These are phyloP conservation scores for Tragelaphus strepsiceros DNA, from an alignment of 2,113 vertebrate species.

Conservation along the genomic window DNA sequence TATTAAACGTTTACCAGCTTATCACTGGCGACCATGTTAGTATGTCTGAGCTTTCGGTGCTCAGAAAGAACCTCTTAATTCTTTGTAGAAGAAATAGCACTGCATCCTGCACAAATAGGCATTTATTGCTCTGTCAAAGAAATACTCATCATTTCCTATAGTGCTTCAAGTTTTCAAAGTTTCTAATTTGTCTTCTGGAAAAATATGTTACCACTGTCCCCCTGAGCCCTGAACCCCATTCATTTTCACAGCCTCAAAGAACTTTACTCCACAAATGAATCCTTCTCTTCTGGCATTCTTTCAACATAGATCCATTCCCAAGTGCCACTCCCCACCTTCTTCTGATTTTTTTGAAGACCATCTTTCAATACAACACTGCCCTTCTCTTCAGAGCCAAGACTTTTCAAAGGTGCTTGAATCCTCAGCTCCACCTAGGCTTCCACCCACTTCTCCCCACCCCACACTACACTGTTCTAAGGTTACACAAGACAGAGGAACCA, in stretches of 20 bases:
- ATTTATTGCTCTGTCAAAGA: not conserved
- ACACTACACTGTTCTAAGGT: not conserved
- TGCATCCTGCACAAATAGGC: not conserved
- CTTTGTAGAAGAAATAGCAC: not conserved
- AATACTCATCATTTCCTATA: not conserved
- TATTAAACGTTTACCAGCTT: not conserved
- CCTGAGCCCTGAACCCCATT: not conserved
- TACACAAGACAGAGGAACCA: not conserved
- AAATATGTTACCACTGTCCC: not conserved
- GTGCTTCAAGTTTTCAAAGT: not conserved
- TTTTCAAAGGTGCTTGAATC: not conserved
- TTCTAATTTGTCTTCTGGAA: not conserved
- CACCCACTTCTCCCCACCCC: not conserved
- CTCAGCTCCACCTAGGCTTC: not conserved
- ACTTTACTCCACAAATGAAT: not conserved
- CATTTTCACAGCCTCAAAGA: not conserved
- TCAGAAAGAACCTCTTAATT: not conserved
- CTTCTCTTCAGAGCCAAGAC: not conserved
- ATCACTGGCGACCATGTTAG: not conserved
- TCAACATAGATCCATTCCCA: not conserved
- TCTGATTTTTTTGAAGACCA: not conserved
- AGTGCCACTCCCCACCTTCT: not conserved
- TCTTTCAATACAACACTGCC: not conserved
- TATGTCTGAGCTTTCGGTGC: not conserved
- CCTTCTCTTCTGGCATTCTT: not conserved